A percentile compares a stretch with the other conserved stretches of the same genome.
Conservation (phyloP, 2,888 invertebrate species). For the Cataglyphis rosenhaueri region DNA sequence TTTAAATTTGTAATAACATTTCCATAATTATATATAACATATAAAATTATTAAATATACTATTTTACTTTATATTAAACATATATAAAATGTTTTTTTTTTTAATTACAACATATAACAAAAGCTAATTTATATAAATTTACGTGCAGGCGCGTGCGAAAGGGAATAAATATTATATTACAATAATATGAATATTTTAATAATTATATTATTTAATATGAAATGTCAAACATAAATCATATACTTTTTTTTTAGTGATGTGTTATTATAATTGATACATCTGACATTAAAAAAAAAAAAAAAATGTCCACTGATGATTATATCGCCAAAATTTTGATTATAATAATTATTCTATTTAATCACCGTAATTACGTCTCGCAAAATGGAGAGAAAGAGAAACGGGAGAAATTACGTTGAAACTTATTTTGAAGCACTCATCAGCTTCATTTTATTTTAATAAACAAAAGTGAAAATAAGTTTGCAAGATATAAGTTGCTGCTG, state of each 20-base stretch:
- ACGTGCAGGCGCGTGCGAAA: not conserved
- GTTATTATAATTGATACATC: not conserved
- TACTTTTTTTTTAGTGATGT: not conserved
- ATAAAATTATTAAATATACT: not conserved
- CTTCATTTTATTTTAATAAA: not conserved
- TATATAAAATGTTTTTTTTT: not conserved
- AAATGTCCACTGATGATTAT: not conserved
- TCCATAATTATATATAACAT: not conserved
- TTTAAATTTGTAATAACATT: conserved; percentile 21
- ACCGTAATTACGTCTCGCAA: not conserved
- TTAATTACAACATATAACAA: not conserved
- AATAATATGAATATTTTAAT: not conserved
- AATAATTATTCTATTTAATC: conserved; percentile 6
- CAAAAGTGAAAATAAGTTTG: not conserved
- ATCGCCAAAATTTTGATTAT: not conserved
- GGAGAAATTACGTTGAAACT: not conserved
- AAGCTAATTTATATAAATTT: not conserved
- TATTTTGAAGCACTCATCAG: not conserved
- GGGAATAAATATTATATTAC: not conserved
- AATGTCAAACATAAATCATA: not conserved
- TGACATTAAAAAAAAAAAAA: not conserved
- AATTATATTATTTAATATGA: not conserved
- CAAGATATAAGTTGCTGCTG: not conserved
- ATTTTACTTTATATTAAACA: not conserved
- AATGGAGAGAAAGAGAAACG: not conserved